Percentiles rank a stretch among this genome's conserved stretches.
Evolutionary conservation across 2,113 vertebrate genomes (phyloP).

Genomic region (Carollia perspicillata): DNA sequence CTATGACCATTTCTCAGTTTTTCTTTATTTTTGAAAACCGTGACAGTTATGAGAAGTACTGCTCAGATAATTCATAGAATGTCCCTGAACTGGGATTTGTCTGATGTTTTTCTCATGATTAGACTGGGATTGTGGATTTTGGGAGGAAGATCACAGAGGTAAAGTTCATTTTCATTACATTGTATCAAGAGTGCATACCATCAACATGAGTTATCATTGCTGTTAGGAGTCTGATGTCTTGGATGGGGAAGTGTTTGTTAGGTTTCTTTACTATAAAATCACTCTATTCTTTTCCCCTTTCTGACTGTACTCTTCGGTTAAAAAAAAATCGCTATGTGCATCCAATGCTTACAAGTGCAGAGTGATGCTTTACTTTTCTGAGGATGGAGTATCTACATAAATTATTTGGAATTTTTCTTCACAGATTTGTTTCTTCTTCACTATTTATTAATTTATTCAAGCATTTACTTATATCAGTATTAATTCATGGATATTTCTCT

Average conservation of each 20-base stretch:
- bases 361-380: not conserved
- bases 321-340: not conserved
- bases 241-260: not conserved
- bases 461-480: not conserved
- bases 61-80: not conserved
- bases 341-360: not conserved
- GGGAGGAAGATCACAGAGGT: not conserved
- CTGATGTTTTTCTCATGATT: not conserved
- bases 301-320: not conserved
- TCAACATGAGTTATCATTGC: not conserved
- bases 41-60: not conserved
- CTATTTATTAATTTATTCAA: not conserved
- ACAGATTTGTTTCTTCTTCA: not conserved
- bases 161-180: not conserved
- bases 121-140: not conserved
- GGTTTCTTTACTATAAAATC: not conserved
- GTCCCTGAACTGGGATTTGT: not conserved
- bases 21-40: not conserved
- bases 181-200: rapidly evolving
- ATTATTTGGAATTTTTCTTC: not conserved
- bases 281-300: not conserved
- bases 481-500: not conserved
- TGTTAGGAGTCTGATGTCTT: not conserved
- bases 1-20: not conserved
- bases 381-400: not conserved